Evolutionary conservation across 1,140 invertebrate species (phyloP), one percentile per base, ranked within the genome.

Genomic region (Pollicipes pollicipes): DNA sequence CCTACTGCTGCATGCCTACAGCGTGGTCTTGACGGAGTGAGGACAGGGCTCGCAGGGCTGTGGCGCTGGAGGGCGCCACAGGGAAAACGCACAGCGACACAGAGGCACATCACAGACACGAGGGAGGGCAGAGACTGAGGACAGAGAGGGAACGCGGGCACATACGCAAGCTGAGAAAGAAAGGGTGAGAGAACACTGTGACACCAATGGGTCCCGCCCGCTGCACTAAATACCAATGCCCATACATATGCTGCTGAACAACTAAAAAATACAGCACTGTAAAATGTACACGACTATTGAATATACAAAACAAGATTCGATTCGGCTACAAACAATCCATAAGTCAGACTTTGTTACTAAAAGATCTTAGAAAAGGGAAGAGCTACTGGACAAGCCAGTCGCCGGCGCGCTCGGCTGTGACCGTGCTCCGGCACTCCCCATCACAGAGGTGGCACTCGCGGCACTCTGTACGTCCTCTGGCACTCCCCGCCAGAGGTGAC

Each of bases 311-410:
- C 45, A 58, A 58, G 45, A 58, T 58, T 58, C 21, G 45, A 58
- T 58, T 58, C 21, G 45, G 45, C 45, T 58, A 58, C 13, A 58
- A 35, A 58, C 45, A 58, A 58, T 58, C 45, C 45, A 58, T 58
- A 58, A 21, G 13, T 10, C 45, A 58, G 45, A 58, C 13, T 58
- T 58, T 58, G 45, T 58, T 58, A 58, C 45, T 58, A 58, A 58
- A 58, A 58, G 45, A 58, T 58, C 45, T 58, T 58, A 58, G 45
- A 58, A 58, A 58, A 58, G 45, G 45, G 45, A 58, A 58, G 45
- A 58, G 45, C 45, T 58, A 58, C 24, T 58, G 45, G 24, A 58
- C 13, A 10, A 2, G 10, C 17, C 13, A 21, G 45, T 10, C 45
- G 8, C 21, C 45, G 17, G 45, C 45, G 21, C 2, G 2, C 45